Conservation (phyloP, 2,797 vertebrate species). For the Phoxinus dragarum region DNA sequence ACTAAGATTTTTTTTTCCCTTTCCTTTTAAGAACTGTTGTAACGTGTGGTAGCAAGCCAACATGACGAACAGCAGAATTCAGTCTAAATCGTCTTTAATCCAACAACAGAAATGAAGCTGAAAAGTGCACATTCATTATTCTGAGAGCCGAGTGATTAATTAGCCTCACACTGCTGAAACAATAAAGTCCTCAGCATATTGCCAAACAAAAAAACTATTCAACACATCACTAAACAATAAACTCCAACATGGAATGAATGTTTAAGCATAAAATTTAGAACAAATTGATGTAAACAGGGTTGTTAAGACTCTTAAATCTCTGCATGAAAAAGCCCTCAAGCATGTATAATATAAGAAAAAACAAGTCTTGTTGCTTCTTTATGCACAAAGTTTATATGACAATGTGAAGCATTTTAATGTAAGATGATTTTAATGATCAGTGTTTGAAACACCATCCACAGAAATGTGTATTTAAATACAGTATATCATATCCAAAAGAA, state of each 20-base stretch:
- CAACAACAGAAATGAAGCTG: not conserved
- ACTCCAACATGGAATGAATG: not conserved
- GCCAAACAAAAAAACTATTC: slow-evolving; percentile 17
- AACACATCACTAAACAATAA: slow-evolving; percentile 48
- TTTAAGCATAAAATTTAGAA: slow-evolving; percentile 35
- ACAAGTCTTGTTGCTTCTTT: not conserved
- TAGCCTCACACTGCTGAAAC: slow-evolving; percentile 25
- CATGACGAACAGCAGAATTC: too few relatives aligned
- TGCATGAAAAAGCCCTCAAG: slow-evolving; percentile 21
- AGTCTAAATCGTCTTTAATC: too few relatives aligned
- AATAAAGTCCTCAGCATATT: slow-evolving; percentile 25
- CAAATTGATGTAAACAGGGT: slow-evolving; percentile 3
- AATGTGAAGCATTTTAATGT: not conserved
- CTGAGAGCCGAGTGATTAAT: slow-evolving; percentile 24
- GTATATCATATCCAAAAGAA: not conserved
- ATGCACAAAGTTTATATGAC: not conserved
- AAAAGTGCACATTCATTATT: slow-evolving; percentile 26
- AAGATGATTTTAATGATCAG: not conserved
- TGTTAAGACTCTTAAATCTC: not conserved
- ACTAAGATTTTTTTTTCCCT: too few relatives aligned
- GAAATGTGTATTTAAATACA: not conserved
- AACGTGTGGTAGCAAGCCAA: too few relatives aligned
- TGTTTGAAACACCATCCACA: not conserved
- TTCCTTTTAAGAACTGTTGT: too few relatives aligned
- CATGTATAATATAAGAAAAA: not conserved